These are phyloP conservation scores for Xestia ashworthii DNA, from an alignment of 2,888 invertebrate species.

Conservation along the genomic window DNA sequence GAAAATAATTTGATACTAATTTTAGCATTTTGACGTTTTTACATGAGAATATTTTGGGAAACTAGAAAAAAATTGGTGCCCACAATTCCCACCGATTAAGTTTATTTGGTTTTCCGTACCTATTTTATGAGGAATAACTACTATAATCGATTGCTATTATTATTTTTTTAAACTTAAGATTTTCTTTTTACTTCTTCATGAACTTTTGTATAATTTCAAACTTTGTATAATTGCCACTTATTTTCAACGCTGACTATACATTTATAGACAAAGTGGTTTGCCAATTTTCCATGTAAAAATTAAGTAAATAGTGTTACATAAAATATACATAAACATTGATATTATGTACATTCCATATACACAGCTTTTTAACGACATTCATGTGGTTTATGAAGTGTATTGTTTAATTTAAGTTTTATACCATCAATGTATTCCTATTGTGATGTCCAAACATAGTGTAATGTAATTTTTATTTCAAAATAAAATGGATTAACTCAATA, in stretches of 20 bases:
- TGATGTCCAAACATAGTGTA: slow-evolving; percentile 75
- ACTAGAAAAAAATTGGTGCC: neutral
- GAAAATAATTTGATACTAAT: slow-evolving; percentile 18
- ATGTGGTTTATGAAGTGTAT: slow-evolving; percentile 51
- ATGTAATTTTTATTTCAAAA: slow-evolving; percentile 79
- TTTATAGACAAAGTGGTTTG: neutral
- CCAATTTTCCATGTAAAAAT: slow-evolving; percentile 11
- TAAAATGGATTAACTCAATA: slow-evolving; percentile 69
- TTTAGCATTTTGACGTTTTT: slow-evolving; percentile 11
- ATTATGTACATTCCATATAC: slow-evolving; percentile 59
- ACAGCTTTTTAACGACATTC: slow-evolving; percentile 56
- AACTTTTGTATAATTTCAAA: neutral
- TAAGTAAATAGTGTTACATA: slow-evolving; percentile 39
- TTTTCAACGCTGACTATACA: slow-evolving; percentile 22
- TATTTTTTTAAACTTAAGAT: neutral
- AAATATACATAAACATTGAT: slow-evolving; percentile 20
- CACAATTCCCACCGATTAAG: slow-evolving; percentile 8
- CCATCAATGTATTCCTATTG: slow-evolving; percentile 75
- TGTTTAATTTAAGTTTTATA: slow-evolving; percentile 70
- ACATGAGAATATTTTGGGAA: slow-evolving; percentile 10
- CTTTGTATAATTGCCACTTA: neutral
- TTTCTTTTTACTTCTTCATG: neutral
- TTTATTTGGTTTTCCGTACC: neutral
- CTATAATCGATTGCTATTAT: too few species aligned
- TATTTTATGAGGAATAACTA: neutral